Evolutionary conservation across 2,113 vertebrate species (phyloP).

Genomic region (Felis catus): DNA sequence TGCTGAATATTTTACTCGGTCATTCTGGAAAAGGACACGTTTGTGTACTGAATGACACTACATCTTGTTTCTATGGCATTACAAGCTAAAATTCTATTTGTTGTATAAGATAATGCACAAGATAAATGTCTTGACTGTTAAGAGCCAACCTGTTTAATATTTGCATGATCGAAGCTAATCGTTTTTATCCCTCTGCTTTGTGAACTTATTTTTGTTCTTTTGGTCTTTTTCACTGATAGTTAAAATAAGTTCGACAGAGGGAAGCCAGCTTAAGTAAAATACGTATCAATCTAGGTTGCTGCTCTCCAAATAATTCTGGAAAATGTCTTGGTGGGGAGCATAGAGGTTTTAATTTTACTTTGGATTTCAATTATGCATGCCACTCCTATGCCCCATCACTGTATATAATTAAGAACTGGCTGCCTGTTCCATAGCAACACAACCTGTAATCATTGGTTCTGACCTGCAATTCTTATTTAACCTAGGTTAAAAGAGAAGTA

Average conservation of each 20-base stretch:
- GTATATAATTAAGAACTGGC: not conserved
- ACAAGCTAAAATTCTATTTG: not conserved
- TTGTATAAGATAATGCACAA: not conserved
- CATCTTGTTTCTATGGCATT: not conserved
- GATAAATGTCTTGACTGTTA: not conserved
- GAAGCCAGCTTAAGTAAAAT: not conserved
- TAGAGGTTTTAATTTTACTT: not conserved
- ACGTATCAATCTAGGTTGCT: not conserved
- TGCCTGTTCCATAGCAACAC: not conserved
- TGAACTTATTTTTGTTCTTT: not conserved
- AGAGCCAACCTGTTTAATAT: not conserved
- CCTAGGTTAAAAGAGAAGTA: not conserved
- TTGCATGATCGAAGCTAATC: not conserved
- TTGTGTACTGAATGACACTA: not conserved
- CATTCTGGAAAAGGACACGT: not conserved
- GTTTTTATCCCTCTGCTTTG: not conserved
- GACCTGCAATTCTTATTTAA: not conserved
- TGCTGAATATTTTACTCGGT: not conserved
- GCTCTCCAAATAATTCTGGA: not conserved
- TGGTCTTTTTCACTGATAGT: not conserved
- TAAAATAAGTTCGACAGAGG: not conserved
- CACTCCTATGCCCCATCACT: not conserved
- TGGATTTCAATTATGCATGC: not conserved
- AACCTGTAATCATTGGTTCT: not conserved
- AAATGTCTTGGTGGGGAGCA: not conserved